These are phyloP conservation scores for Leptopilina clavipes DNA, from an alignment of 1,140 invertebrate genomes.

Conservation along the genomic window DNA sequence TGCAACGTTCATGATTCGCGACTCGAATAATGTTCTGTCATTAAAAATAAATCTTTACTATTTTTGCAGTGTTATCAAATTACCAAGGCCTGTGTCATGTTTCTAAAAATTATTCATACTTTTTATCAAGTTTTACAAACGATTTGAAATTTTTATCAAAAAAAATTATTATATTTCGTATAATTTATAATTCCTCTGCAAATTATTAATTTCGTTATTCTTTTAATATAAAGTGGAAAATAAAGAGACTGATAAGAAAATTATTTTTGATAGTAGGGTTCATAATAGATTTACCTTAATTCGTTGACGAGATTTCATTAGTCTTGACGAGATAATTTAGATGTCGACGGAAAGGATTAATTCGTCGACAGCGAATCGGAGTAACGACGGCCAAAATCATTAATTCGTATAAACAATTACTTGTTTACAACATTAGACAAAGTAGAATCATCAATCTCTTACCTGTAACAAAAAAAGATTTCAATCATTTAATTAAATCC, in stretches of 20 bases:
- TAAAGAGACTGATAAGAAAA: neutral
- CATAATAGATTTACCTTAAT: constrained; percentile 41
- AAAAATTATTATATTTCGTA: too few species aligned
- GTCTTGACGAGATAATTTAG: constrained; percentile 58
- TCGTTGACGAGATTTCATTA: constrained; percentile 49
- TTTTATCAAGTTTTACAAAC: too few species aligned
- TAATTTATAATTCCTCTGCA: too few species aligned
- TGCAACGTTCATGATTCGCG: neutral
- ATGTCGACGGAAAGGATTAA: constrained; percentile 59
- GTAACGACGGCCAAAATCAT: constrained; percentile 37
- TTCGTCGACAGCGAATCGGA: constrained; percentile 49
- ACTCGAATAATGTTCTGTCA: neutral
- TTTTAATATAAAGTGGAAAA: neutral
- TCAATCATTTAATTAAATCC: too few species aligned
- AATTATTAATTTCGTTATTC: neutral
- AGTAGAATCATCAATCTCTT: too few species aligned
- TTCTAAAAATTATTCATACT: too few species aligned
- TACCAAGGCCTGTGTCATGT: too few species aligned
- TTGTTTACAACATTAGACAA: constrained; percentile 34
- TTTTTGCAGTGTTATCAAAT: too few species aligned
- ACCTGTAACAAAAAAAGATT: too few species aligned
- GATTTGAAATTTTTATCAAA: too few species aligned
- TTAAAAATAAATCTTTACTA: neutral
- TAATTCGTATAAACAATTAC: constrained; percentile 36
- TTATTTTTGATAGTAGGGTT: neutral